A percentile compares a stretch with the other conserved stretches of the same genome.
Conservation (phyloP, 2,113 vertebrate genomes). For the Sceloporus tristichus region DNA sequence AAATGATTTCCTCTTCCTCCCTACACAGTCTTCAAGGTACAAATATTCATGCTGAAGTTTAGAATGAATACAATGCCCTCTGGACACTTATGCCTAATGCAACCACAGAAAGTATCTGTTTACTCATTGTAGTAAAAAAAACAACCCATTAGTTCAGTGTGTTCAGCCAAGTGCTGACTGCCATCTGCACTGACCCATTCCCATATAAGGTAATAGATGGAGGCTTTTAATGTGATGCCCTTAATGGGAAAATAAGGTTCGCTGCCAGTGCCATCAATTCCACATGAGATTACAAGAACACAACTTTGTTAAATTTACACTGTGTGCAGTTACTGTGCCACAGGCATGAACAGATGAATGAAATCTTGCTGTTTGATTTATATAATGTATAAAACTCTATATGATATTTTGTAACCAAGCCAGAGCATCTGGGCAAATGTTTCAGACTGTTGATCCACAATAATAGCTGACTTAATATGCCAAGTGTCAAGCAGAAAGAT, state of each 20-base stretch:
- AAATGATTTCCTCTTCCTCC: neutral
- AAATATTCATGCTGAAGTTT: neutral
- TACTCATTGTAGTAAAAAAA: neutral
- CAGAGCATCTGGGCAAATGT: neutral
- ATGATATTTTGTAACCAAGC: neutral
- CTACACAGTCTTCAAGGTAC: neutral
- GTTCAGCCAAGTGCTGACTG: slow-evolving; percentile 2
- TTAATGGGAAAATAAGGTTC: slow-evolving; percentile 16
- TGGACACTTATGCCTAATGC: neutral
- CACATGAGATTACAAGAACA: neutral
- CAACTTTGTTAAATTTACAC: slow-evolving; percentile 9
- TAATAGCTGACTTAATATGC: neutral
- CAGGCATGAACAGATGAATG: no score
- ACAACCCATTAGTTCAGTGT: neutral
- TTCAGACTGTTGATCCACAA: neutral
- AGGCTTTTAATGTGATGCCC: neutral
- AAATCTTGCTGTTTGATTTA: neutral
- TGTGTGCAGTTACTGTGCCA: neutral
- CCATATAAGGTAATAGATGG: slow-evolving; percentile 32
- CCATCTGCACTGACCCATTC: neutral
- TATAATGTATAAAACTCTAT: neutral
- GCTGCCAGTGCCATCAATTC: slow-evolving; percentile 17
- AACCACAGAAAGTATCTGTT: neutral
- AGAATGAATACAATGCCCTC: slow-evolving; percentile 2
- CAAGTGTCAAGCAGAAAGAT: neutral